These are phyloP conservation scores for Littorina saxatilis DNA, from an alignment of 1,140 invertebrate species.

Conservation along the genomic window DNA sequence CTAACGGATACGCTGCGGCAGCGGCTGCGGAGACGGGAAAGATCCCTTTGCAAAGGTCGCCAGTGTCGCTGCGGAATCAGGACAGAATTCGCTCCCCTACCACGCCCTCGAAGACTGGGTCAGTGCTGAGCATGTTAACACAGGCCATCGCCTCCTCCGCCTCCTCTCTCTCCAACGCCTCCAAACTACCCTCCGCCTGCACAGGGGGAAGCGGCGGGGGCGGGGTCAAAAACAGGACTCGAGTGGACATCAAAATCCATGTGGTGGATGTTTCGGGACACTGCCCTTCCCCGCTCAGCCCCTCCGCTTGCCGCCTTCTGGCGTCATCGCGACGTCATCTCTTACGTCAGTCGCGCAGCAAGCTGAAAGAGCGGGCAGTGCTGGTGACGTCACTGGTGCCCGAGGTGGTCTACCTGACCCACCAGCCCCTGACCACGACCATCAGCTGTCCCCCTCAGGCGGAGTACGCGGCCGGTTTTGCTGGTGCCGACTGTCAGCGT, in stretches of 20 bases:
- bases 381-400: conserved; percentile 27
- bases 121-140: not conserved
- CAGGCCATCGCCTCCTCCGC: not conserved
- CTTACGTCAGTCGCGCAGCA: conserved; percentile 36
- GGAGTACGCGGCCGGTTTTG: conserved; percentile 4
- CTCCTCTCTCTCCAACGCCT: not conserved
- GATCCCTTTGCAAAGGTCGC: conserved; percentile 31
- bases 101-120: not conserved
- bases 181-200: not conserved
- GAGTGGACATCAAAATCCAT: conserved; percentile 28
- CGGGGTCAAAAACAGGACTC: not conserved
- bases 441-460: conserved; percentile 40
- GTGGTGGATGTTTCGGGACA: conserved; percentile 31
- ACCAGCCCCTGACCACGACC: conserved; percentile 39
- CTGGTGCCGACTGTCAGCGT: not conserved
- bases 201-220: not conserved
- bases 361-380: conserved; percentile 31
- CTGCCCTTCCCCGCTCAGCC: conserved; percentile 30
- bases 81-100: not conserved
- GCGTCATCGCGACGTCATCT: conserved; percentile 28
- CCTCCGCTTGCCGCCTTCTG: conserved; percentile 30
- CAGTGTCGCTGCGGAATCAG: conserved; percentile 5
- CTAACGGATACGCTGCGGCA: conserved; percentile 32
- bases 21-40: conserved; percentile 35
- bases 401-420: not conserved